These are phyloP conservation scores for Molossus alvarezi DNA, from an alignment of 2,797 vertebrate genomes.

Conservation along the genomic window DNA sequence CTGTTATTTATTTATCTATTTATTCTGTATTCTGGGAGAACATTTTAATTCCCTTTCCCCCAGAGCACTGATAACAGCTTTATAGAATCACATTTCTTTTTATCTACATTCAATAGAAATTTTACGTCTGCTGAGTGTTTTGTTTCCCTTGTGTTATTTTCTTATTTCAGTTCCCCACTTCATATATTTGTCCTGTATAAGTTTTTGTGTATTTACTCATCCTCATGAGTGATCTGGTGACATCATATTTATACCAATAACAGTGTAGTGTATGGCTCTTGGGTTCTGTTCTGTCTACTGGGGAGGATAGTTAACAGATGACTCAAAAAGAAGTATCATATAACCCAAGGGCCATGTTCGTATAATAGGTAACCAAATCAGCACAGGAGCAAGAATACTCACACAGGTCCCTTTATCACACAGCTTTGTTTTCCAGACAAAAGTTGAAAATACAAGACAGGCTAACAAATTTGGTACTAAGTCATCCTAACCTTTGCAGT, in stretches of 20 bases:
- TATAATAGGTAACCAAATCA: constrained; percentile 24
- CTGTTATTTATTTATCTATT: constrained; percentile 23
- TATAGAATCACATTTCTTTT: constrained; percentile 9
- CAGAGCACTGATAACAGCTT: constrained; percentile 6
- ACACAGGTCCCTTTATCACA: constrained; percentile 5
- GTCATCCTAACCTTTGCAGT: neutral
- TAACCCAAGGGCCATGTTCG: constrained; percentile 42
- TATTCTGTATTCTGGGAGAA: neutral
- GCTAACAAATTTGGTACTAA: constrained; percentile 23
- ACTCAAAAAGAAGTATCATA: constrained; percentile 49
- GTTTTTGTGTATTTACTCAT: constrained; percentile 57
- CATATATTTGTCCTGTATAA: neutral
- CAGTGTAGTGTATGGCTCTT: neutral
- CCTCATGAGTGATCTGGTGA: neutral
- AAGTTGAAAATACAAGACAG: constrained; percentile 27
- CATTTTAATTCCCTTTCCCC: neutral
- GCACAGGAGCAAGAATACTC: neutral
- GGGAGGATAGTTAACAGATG: neutral
- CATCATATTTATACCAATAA: constrained; percentile 44
- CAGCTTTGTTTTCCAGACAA: constrained; percentile 28
- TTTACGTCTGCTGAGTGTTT: constrained; percentile 56
- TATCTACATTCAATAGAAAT: constrained; percentile 16
- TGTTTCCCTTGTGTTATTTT: constrained; percentile 22
- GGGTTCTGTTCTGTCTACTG: constrained; percentile 22
- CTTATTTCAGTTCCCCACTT: neutral